A percentile compares a stretch with the other conserved stretches of the same genome.
Evolutionary conservation across 2,888 invertebrate species (phyloP).

Genomic region (Acanthosoma haemorrhoidale): DNA sequence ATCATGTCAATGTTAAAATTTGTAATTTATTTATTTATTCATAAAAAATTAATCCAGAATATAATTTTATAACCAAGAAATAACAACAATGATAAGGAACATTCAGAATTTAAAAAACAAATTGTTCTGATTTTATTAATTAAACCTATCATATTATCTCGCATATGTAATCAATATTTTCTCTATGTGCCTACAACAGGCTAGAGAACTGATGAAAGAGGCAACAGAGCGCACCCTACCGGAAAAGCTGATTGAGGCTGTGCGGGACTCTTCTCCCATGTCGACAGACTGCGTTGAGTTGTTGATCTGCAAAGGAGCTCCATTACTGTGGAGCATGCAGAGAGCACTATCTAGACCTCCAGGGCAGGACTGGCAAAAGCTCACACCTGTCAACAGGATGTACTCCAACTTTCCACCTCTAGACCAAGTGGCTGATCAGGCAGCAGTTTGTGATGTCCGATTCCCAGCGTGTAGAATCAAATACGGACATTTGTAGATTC

Average conservation of each 20-base stretch:
- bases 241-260: constrained; percentile 55
- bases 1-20: too few species aligned
- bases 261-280: constrained; percentile 43
- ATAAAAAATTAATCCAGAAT: too few species aligned
- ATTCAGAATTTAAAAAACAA: too few species aligned
- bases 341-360: constrained; percentile 47
- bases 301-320: constrained; percentile 70
- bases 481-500: not conserved
- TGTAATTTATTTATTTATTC: too few species aligned
- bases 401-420: constrained; percentile 59
- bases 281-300: constrained; percentile 62
- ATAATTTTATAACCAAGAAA: too few species aligned
- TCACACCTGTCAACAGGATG: constrained; percentile 47
- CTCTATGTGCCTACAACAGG: constrained; percentile 44
- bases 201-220: constrained; percentile 43
- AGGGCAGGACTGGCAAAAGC: constrained; percentile 30
- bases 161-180: too few species aligned
- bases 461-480: constrained; percentile 36
- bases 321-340: constrained; percentile 73
- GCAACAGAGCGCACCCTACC: constrained; percentile 57
- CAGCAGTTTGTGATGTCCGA: constrained; percentile 53
- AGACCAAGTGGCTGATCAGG: constrained; percentile 56
- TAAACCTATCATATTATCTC: too few species aligned
- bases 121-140: too few species aligned
- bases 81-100: too few species aligned